Evolutionary conservation across 2,797 vertebrate genomes (phyloP), one percentile per base, ranked within the genome.

Genomic region (Aphelocoma californica): DNA sequence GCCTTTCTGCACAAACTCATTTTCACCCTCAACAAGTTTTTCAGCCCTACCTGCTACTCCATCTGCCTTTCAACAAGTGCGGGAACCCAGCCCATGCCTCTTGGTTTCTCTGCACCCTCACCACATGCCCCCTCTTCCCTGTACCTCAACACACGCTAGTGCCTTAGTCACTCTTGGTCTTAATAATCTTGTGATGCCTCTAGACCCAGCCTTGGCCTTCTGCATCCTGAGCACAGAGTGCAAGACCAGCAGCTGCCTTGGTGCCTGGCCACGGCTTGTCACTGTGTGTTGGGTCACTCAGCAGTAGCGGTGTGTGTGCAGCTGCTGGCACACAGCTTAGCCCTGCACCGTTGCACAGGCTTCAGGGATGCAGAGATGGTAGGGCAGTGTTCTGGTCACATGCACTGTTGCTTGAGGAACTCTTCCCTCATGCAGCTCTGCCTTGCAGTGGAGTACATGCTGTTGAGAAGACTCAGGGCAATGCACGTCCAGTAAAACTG

Each of bases 251-350:
- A 61, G 77, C 38, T 70, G 69, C 77, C 57, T 29, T 77, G 38
- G 29, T 81, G 65, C 65, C 61, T 5, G 8, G 47, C 64, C 54
- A 5, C 2, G 1, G 83, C 50, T 69, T 4, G 1, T 67, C 48
- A 23, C 44, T 0, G 0, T 31, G 36, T 61, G 0, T 11, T 36
- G 17, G 34, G 56, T 86, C 58, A 23, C 38, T 81, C 0, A 0
- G 47, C 77, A 38, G 64, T 9, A 48, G 67, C n/a, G 65, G 47
- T 44, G 12, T 1, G 3, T 8, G 7, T 42, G 71, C 75, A 16
- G 65, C 60, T 64, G 58, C 89, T 19, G 9, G 57, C 5, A 3
- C 44, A 25, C n/a, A 14, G 36, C 66, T 36, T 12, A 23, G 32
- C 38, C 40, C 44, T 34, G 64, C 0, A 0, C 58, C 8, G 1